A percentile compares a stretch with the other conserved stretches of the same genome.
Conservation (phyloP, 1,140 invertebrate genomes). For the Drosophila nigrodunni region DNA sequence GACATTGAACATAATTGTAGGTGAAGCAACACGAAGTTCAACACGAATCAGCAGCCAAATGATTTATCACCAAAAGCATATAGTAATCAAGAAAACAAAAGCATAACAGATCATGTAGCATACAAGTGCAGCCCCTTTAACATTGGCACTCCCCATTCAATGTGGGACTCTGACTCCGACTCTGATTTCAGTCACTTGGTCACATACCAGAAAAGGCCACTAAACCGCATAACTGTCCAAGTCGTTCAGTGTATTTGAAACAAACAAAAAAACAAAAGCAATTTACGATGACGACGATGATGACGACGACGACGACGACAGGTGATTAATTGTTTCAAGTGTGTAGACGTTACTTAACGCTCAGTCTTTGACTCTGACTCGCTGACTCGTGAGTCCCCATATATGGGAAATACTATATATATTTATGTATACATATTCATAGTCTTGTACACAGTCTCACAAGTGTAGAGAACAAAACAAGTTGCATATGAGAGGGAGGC, state of each 20-base stretch:
- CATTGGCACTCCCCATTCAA: conserved; percentile 29
- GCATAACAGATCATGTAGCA: conserved; percentile 57
- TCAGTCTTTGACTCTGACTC: conserved; percentile 43
- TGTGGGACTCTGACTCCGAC: conserved; percentile 1
- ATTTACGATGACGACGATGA: conserved; percentile 59
- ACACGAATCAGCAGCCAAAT: conserved; percentile 63
- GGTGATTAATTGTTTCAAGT: conserved; percentile 80
- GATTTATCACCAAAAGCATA: conserved; percentile 61
- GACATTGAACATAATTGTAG: conserved; percentile 56
- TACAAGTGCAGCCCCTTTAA: conserved; percentile 46
- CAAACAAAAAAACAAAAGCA: conserved; percentile 47
- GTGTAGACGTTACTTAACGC: conserved; percentile 82
- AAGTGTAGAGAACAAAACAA: conserved; percentile 78
- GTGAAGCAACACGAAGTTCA: conserved; percentile 53
- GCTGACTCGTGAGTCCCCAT: conserved; percentile 46
- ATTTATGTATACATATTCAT: conserved; percentile 22
- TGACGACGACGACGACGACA: conserved; percentile 75
- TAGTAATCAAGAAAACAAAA: conserved; percentile 66
- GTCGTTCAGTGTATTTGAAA: conserved; percentile 33
- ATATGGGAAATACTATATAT: conserved; percentile 44
- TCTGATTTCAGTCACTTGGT: conserved; percentile 11
- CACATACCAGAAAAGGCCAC: conserved; percentile 56
- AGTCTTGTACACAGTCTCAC: conserved; percentile 42
- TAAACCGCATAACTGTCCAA: conserved; percentile 67
- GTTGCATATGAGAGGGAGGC: conserved; percentile 57